Base-by-base conservation (phyloP, 2,113 vertebrate species). In the Leptocoma aspasia region DNA sequence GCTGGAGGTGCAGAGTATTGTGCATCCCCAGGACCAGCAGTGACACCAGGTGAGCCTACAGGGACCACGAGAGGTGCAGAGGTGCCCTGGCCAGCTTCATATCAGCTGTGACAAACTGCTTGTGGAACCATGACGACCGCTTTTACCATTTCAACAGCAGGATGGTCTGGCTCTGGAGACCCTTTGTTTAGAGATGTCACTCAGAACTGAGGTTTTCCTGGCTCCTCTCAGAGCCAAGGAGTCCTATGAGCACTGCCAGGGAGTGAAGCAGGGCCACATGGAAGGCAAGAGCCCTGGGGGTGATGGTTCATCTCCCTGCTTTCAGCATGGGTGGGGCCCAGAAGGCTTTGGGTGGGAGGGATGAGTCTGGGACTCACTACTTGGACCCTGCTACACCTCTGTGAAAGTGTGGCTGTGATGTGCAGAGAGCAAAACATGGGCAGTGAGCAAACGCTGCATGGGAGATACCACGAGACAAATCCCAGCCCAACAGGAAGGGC, bases 41-140 rank as follows among this genome's bases (percentile, higher is more conserved):
- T 10, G 53, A 47, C 37, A 56, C 39, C 47, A 63, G n/a, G 13
- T 31, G 42, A 95, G 42, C 35, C 39, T 24, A 13, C 76, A 77
- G 35, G 31, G 27, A 64, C 13, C 0, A 5, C 0, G 0, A 44
- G 0, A 9, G 15, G 15, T 19, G 16, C 28, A 54, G 44, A 64
- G 39, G 21, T 60, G 75, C 17, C 44, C 52, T 0, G 1, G 42
- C 8, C 52, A 75, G 75, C 44, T 77, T 65, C 0, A 0, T 8
- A 44, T 20, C 37, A 82, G 53, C 52, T 37, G n/a, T 17, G 53
- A 71, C 79, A 79, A 88, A 41, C 11, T 41, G 42, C 37, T 45
- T 15, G 12, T 2, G 7, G 20, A 65, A 37, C 11, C 44, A 37
- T 0, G 3, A 35, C 18, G 35, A 59, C 59, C 70, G 54, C 45